phyloP scores from a whole-genome alignment of 1,140 invertebrate species.

The Drosophila busckii region DNA sequence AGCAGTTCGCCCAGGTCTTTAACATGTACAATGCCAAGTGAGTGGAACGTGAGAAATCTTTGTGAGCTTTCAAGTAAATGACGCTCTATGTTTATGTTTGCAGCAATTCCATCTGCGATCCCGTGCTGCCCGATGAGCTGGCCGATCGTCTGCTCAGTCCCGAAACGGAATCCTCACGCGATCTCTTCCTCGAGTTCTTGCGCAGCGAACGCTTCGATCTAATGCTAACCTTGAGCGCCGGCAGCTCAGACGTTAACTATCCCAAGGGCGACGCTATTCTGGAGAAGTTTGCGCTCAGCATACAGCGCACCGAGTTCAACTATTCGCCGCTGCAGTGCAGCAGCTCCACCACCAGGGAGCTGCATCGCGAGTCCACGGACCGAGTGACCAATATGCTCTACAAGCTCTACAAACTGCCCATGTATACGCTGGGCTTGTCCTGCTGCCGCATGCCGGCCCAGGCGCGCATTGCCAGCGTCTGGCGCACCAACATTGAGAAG shows the following conservation, averaged over 20 bases:
- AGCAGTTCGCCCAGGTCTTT: slow-evolving; percentile 53
- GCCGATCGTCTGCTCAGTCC: slow-evolving; percentile 66
- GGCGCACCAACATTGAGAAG: slow-evolving; percentile 86
- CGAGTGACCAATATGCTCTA: slow-evolving; percentile 81
- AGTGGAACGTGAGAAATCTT: too few relatives aligned
- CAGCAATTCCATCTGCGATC: slow-evolving; percentile 71
- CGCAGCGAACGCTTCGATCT: slow-evolving; percentile 65
- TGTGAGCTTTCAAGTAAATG: fast-evolving
- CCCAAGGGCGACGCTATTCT: slow-evolving; percentile 54
- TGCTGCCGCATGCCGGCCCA: slow-evolving; percentile 90
- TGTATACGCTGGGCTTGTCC: slow-evolving; percentile 82
- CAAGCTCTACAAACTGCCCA: slow-evolving; percentile 81
- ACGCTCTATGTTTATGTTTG: not conserved
- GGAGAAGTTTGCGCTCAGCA: slow-evolving; percentile 63
- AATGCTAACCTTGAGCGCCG: slow-evolving; percentile 65
- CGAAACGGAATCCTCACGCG: slow-evolving; percentile 41
- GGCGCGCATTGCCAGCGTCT: slow-evolving; percentile 84
- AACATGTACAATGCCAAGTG: slow-evolving; percentile 63
- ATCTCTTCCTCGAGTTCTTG: slow-evolving; percentile 63
- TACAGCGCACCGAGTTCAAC: slow-evolving; percentile 64
- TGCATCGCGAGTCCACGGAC: slow-evolving; percentile 51
- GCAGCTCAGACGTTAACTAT: slow-evolving; percentile 59
- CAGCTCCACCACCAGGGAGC: slow-evolving; percentile 41
- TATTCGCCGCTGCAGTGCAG: slow-evolving; percentile 62
- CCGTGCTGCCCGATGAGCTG: slow-evolving; percentile 59